Evolutionary conservation across 2,797 vertebrate species (phyloP).

Genomic region (Brachyrhaphis roseni): DNA sequence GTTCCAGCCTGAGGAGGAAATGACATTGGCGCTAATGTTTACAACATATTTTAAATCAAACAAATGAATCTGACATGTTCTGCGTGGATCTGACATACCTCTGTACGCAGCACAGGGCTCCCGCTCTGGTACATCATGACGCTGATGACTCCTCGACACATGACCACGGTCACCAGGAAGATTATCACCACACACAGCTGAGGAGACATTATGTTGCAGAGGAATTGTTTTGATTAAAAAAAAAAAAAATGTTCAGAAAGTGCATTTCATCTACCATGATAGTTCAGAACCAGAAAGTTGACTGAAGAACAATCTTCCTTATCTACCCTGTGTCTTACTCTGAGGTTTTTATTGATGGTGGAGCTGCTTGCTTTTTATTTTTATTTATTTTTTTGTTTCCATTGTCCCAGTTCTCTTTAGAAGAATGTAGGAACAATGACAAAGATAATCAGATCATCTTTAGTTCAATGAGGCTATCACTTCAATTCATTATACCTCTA

Average conservation of each 20-base stretch:
- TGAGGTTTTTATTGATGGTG: neutral
- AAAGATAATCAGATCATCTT: slow-evolving; percentile 38
- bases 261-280: neutral
- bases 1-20: slow-evolving; percentile 78
- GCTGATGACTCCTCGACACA: slow-evolving; percentile 83
- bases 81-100: slow-evolving; percentile 62
- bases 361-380: neutral
- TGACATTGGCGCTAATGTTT: slow-evolving; percentile 3
- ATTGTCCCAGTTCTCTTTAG: slow-evolving; percentile 7
- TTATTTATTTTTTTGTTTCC: neutral
- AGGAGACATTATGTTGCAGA: slow-evolving; percentile 6
- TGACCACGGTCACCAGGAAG: slow-evolving; percentile 86
- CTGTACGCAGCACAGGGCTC: slow-evolving; percentile 81
- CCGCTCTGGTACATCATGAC: slow-evolving; percentile 83
- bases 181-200: slow-evolving; percentile 85
- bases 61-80: neutral
- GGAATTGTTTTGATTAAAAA: neutral
- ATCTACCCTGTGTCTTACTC: neutral
- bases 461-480: slow-evolving; percentile 37
- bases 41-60: neutral
- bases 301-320: neutral
- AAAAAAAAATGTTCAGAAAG: neutral
- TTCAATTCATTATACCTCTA: slow-evolving; percentile 35
- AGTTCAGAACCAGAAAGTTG: neutral
- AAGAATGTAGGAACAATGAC: neutral